A percentile compares a stretch with the other conserved stretches of the same genome.
Conservation (phyloP, 2,888 invertebrate species). For the Omphaloscelis lunosa region DNA sequence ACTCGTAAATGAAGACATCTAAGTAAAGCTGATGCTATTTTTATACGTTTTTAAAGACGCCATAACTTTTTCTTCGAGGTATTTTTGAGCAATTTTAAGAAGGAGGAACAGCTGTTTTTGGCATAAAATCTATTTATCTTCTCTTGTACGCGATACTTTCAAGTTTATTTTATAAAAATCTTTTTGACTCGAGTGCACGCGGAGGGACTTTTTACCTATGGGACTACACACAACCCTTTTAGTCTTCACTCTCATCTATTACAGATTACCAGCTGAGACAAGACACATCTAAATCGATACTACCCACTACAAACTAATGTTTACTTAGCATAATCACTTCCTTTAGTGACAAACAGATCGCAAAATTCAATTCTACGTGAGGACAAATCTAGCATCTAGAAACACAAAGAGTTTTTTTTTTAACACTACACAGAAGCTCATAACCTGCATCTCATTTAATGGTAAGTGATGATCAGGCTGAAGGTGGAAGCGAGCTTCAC, state of each 20-base stretch:
- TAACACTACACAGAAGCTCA: no score
- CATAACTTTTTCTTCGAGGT: slow-evolving; percentile 35
- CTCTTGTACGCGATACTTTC: neutral
- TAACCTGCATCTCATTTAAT: no score
- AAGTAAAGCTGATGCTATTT: slow-evolving; percentile 51
- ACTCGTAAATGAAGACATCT: slow-evolving; percentile 67
- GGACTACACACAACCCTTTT: neutral
- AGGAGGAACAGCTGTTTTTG: slow-evolving; percentile 20
- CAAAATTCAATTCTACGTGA: slow-evolving; percentile 6
- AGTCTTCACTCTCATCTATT: neutral
- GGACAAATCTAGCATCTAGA: neutral
- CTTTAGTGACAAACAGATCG: slow-evolving; percentile 2
- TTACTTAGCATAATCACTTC: neutral
- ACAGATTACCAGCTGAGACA: neutral
- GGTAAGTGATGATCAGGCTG: no score
- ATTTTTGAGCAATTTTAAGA: slow-evolving; percentile 34
- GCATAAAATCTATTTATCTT: slow-evolving; percentile 17
- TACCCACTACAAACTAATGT: neutral
- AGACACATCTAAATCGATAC: neutral
- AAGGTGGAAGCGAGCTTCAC: no score
- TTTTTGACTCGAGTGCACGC: neutral
- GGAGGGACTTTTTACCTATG: neutral
- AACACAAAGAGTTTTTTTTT: neutral
- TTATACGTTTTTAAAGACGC: slow-evolving; percentile 49
- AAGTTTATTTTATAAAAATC: neutral